phyloP scores from a whole-genome alignment of 2,113 vertebrate genomes.

The Picathartes gymnocephalus region DNA sequence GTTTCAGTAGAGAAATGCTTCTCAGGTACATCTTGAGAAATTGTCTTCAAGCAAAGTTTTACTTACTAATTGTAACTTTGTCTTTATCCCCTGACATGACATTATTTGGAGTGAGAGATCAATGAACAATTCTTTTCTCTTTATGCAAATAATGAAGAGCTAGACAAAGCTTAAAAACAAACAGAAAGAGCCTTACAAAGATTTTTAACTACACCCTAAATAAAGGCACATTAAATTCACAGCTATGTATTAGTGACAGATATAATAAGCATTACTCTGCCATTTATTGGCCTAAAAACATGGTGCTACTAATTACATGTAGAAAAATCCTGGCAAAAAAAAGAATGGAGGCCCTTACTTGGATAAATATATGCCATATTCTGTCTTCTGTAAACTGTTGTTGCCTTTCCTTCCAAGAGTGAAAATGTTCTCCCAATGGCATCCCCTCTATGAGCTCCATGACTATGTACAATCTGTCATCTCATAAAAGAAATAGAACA shows the following conservation, averaged over 20 bases:
- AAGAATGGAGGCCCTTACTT: slow-evolving; percentile 64
- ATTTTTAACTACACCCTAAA: background rate
- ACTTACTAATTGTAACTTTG: slow-evolving; percentile 88
- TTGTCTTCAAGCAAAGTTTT: background rate
- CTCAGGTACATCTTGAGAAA: background rate
- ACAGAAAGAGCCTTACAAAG: background rate
- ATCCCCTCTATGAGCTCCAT: slow-evolving; percentile 90
- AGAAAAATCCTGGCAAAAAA: background rate
- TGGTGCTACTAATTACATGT: background rate
- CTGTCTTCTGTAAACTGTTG: slow-evolving; percentile 83
- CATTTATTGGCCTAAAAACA: background rate
- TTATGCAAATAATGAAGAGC: slow-evolving; percentile 88
- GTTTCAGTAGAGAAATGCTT: background rate
- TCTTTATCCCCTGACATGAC: slow-evolving; percentile 87
- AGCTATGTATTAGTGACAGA: background rate
- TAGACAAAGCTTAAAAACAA: slow-evolving; percentile 81
- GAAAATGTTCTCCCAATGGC: slow-evolving; percentile 82
- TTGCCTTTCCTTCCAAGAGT: slow-evolving; percentile 86
- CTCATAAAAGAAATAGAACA: slow-evolving; percentile 49
- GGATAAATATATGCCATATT: slow-evolving; percentile 89
- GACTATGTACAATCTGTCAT: slow-evolving; percentile 84
- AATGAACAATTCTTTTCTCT: slow-evolving; percentile 87
- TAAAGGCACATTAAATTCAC: background rate
- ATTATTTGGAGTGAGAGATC: slow-evolving; percentile 86
- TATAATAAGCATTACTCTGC: background rate